These are phyloP conservation scores for Cariama cristata DNA, from an alignment of 2,113 vertebrate genomes.

Conservation along the genomic window DNA sequence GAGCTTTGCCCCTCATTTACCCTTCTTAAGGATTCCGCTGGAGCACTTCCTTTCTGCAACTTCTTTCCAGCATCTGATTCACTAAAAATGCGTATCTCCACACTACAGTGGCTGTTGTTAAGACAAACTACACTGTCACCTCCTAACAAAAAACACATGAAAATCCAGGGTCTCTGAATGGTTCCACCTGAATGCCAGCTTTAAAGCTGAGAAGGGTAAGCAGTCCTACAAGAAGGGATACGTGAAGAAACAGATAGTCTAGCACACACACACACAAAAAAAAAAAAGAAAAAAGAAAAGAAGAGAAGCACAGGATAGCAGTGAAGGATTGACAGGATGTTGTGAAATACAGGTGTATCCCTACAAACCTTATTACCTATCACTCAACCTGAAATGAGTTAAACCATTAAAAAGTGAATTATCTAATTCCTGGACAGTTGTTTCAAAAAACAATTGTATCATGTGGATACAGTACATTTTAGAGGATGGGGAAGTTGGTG, in stretches of 20 bases:
- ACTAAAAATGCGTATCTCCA: rapidly evolving
- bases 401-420: not conserved
- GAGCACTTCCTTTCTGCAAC: not conserved
- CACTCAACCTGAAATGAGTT: not conserved
- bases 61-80: not conserved
- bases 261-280: not conserved
- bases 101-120: not conserved
- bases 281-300: not conserved
- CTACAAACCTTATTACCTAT: not conserved
- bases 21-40: not conserved
- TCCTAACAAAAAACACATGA: not conserved
- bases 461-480: not conserved
- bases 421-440: not conserved
- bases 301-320: not conserved
- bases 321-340: not conserved
- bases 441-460: not conserved
- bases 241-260: not conserved
- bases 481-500: not conserved
- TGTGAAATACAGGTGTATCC: not conserved
- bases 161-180: not conserved
- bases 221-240: not conserved
- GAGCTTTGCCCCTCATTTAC: not conserved
- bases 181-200: not conserved
- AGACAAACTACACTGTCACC: not conserved
- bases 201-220: not conserved